Evolutionary conservation across 2,113 vertebrate genomes (phyloP).

Genomic region (Sterrhoptilus dennistouni): DNA sequence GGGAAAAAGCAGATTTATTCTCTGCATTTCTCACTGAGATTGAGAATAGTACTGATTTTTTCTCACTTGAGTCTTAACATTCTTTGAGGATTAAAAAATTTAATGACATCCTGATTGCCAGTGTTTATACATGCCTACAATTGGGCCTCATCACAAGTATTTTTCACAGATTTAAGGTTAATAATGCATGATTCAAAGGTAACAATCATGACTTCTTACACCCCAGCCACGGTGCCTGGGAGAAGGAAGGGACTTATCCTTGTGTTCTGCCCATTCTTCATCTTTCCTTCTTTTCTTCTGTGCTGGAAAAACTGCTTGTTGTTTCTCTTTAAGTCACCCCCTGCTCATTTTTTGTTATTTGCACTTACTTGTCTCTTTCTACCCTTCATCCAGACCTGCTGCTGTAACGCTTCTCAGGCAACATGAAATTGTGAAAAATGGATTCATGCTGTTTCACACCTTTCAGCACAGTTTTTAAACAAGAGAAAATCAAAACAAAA

Average conservation of each 20-base stretch:
- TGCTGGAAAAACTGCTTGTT: neutral
- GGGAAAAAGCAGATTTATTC: neutral
- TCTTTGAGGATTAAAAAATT: neutral
- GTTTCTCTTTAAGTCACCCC: neutral
- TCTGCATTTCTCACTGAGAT: neutral
- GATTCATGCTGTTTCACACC: neutral
- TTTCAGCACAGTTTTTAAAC: conserved; percentile 18
- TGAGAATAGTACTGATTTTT: neutral
- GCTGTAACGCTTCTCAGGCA: neutral
- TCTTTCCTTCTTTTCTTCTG: neutral
- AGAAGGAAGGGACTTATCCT: neutral
- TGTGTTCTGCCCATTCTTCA: neutral
- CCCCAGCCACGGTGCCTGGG: neutral
- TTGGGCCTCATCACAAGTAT: neutral
- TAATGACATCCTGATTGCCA: neutral
- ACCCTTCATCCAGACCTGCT: neutral
- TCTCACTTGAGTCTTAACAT: neutral
- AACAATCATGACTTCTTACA: neutral
- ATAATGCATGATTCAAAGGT: neutral
- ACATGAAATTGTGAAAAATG: neutral
- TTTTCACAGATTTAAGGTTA: neutral
- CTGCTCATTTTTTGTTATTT: neutral
- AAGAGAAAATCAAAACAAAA: conserved; percentile 14
- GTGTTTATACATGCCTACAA: neutral
- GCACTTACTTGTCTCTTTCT: neutral